Evolutionary conservation across 2,113 vertebrate species (phyloP).

Genomic region (Leuciscus idus): DNA sequence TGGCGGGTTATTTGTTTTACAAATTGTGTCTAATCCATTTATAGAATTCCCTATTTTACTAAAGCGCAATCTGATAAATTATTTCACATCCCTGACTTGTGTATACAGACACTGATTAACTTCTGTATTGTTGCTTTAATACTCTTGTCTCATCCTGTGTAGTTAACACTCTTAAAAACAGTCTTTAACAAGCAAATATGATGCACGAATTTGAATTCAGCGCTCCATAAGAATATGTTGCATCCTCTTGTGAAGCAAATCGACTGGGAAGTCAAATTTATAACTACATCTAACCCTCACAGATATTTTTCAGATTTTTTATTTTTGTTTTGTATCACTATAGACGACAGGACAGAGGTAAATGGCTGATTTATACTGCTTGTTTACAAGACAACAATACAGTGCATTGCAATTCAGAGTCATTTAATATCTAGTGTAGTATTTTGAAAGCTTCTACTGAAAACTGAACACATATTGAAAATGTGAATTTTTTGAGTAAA

Average conservation of each 20-base stretch:
- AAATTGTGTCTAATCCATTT: background rate
- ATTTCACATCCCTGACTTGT: background rate
- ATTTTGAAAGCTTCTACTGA: background rate
- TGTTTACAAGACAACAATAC: background rate
- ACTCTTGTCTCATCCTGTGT: background rate
- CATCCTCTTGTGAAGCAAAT: background rate
- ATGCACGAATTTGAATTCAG: background rate
- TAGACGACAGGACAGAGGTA: background rate
- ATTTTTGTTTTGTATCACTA: background rate
- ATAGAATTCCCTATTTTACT: background rate
- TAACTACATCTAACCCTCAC: background rate
- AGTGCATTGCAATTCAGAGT: background rate
- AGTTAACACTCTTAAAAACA: background rate
- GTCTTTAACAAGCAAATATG: background rate
- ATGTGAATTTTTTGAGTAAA: background rate
- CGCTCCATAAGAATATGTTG: background rate
- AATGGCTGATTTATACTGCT: background rate
- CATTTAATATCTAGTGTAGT: background rate
- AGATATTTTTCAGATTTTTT: background rate
- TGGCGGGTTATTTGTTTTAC: background rate
- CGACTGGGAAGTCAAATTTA: background rate
- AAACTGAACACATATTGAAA: background rate
- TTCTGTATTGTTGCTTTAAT: background rate
- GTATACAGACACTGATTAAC: background rate
- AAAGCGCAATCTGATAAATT: background rate